Percentiles rank a stretch among this genome's conserved stretches.
These are phyloP conservation scores for Acropora yongei DNA, from an alignment of 64 coral and sea anemone species.

Conservation along the genomic window DNA sequence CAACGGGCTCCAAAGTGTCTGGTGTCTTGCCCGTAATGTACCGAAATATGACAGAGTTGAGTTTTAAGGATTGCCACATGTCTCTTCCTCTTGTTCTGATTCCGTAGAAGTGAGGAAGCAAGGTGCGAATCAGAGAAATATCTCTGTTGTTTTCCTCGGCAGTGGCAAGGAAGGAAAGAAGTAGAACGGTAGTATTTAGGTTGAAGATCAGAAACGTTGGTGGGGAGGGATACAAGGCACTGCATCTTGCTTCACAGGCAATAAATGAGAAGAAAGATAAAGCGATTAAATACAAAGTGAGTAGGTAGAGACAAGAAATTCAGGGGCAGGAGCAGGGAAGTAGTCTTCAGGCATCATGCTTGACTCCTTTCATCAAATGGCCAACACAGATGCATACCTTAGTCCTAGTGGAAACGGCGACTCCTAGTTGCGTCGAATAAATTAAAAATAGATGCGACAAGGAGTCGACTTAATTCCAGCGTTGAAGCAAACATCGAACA, in stretches of 20 bases:
- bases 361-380: too few relatives aligned
- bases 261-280: neutral
- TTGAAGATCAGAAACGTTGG: neutral
- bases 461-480: too few relatives aligned
- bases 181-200: neutral
- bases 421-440: too few relatives aligned
- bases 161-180: neutral
- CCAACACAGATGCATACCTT: too few relatives aligned
- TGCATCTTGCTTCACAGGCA: neutral
- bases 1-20: neutral
- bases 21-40: conserved; percentile 23
- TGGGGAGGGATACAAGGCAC: neutral
- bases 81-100: conserved; percentile 12
- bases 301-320: neutral
- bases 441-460: too few relatives aligned
- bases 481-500: too few relatives aligned
- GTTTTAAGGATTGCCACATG: neutral
- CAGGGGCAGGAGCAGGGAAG: neutral
- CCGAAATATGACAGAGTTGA: conserved; percentile 35
- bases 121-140: neutral
- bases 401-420: too few relatives aligned
- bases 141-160: neutral
- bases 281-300: neutral
- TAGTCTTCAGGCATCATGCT: neutral
- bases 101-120: neutral